Evolutionary conservation across 2,113 vertebrate genomes (phyloP), one percentile per base, ranked within the genome.

Genomic region (Zosterops lateralis): DNA sequence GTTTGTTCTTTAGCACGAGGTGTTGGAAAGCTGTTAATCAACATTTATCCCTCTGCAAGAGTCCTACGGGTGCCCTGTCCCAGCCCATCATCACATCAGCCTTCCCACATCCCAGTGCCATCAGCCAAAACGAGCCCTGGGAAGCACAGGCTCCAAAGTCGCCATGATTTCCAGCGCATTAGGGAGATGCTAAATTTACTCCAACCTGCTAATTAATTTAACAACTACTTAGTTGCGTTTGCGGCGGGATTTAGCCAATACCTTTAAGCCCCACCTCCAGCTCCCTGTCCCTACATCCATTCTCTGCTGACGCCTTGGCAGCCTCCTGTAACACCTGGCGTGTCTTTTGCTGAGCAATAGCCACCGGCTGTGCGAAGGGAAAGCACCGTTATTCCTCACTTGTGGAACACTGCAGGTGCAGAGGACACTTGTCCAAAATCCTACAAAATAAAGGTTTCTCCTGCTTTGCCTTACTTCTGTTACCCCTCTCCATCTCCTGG

Each of bases 181-280:
- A 64, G 34, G 29, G 54, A 75, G 40, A 65, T 36, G 68, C 77
- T 87, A 77, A 70, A 92, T 89, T 91, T 68, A 73, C 32, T 56
- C 50, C 32, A 64, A 53, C 40, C 31, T 38, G 47, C 68, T 77
- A 81, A 81, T 70, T 74, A 40, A 45, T 57, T 47, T 76, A 48
- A 56, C 66, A 77, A 70, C 42, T 11, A 36, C 84, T 80, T 73
- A 57, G 78, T 31, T 3, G 60, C 6, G 3, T 50, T 88, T 67
- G 72, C 6, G 4, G 45, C 6, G 4, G 65, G 81, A 77, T 78
- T 87, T 74, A 70, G 73, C 54, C 87, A 40, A 40, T 44, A 42
- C 73, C 76, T 89, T 87, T 51, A 80, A 80, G 54, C 75, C 50
- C 80, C 84, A 44, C 53, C 82, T 76, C 85, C 78, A 60, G 58